These are phyloP conservation scores for Paramisgurnus dabryanus DNA, from an alignment of 2,113 vertebrate genomes.

Conservation along the genomic window DNA sequence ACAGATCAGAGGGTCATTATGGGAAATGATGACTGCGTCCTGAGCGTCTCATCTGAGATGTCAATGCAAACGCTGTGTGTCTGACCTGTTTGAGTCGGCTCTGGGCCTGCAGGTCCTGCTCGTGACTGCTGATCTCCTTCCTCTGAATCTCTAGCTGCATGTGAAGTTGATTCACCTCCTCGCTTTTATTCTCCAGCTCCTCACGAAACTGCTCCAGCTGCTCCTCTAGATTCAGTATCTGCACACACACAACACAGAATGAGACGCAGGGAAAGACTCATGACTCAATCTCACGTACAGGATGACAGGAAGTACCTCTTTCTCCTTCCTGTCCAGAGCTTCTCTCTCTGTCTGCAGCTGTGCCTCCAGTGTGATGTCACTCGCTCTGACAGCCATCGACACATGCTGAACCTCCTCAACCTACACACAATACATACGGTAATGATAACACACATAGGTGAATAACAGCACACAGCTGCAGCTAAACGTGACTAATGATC, in stretches of 20 bases:
- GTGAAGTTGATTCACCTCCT: conserved; percentile 94
- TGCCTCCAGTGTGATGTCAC: conserved; percentile 82
- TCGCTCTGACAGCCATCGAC: conserved; percentile 67
- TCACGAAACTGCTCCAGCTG: conserved; percentile 97
- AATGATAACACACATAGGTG: not conserved
- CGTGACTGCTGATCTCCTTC: conserved; percentile 86
- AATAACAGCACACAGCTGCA: not conserved
- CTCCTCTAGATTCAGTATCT: conserved; percentile 96
- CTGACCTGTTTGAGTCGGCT: conserved; percentile 63
- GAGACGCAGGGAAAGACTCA: not conserved
- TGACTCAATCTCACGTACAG: too few species aligned
- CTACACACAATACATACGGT: conserved; percentile 63
- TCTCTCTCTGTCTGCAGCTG: conserved; percentile 94
- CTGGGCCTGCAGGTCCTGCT: conserved; percentile 85
- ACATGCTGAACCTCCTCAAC: conserved; percentile 82
- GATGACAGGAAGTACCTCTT: conserved; percentile 80
- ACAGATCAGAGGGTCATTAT: too few species aligned
- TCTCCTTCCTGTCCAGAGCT: conserved; percentile 95
- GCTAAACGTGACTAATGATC: too few species aligned
- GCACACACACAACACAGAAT: conserved; percentile 15
- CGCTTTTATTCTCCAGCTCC: conserved; percentile 97
- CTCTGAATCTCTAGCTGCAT: conserved; percentile 98
- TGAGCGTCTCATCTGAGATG: too few species aligned
- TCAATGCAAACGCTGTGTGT: too few species aligned
- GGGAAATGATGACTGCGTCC: too few species aligned